Percentiles rank a stretch among this genome's conserved stretches.
phyloP scores from a whole-genome alignment of 2,113 vertebrate species.

The Kobus ellipsiprymnus region DNA sequence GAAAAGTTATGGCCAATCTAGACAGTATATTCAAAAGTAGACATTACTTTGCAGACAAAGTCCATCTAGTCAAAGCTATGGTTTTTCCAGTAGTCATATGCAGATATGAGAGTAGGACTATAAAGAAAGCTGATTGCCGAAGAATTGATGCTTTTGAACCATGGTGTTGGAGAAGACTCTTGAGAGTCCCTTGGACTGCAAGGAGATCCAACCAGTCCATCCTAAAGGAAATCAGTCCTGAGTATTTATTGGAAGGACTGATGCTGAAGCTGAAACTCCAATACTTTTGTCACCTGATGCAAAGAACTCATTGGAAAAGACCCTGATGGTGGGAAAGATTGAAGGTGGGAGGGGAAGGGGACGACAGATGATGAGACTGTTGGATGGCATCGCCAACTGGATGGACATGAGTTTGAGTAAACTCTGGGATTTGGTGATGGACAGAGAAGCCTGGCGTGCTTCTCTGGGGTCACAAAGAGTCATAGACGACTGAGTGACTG shows the following conservation, averaged over 20 bases:
- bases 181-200: background rate
- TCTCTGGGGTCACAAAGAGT: background rate
- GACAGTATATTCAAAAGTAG: background rate
- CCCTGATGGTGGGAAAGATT: background rate
- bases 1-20: background rate
- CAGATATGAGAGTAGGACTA: background rate
- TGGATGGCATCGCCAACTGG: background rate
- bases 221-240: background rate
- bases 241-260: background rate
- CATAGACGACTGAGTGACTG: fast-evolving
- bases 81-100: background rate
- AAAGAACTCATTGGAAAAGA: background rate
- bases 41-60: background rate
- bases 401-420: background rate
- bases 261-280: background rate
- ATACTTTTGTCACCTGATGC: background rate
- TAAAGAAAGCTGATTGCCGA: fast-evolving
- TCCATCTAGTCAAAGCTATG: background rate
- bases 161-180: background rate
- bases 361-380: fast-evolving
- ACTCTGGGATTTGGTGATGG: background rate
- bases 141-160: background rate
- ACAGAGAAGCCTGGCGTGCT: background rate
- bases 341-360: background rate
- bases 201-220: background rate